Evolutionary conservation across 2,113 vertebrate species (phyloP), one percentile per base, ranked within the genome.

Genomic region (Panthera tigris): DNA sequence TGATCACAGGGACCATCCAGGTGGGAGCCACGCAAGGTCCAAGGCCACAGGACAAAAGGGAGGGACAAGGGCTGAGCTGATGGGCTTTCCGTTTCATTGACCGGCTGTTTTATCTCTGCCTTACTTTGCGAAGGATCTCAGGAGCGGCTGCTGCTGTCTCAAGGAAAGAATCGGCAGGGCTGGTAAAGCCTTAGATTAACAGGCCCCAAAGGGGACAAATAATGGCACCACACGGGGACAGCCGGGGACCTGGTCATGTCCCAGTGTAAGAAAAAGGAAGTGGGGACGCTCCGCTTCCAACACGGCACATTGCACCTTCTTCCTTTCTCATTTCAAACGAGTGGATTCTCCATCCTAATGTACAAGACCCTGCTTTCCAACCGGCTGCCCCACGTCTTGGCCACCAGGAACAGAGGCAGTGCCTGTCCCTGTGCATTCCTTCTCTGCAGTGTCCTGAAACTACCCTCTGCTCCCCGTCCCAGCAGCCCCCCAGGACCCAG

Each of bases 211-310:
- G 16, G 48, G 39, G 78, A 33, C 79, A 9, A 8, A 29, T 21
- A n/a, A 69, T 13, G 76, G 85, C 65, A 41, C 63, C 12, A 0
- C 9, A 1, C 1, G 7, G 52, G 33, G 1, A 14, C 8, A n/a
- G 79, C 41, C 0, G 0, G n/a, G 61, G 29, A 50, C 39, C 76
- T 10, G 65, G 74, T n/a, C 6, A 0, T 15, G 50, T 39, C 57
- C 80, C 0, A 12, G 15, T 14, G 31, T 10, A 11, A 9, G 27
- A 52, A 61, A 63, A 45, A 57, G 33, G 71, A 48, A 10, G 5
- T n/a, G 15, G 45, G 50, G 3, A 33, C 1, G 9, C 39, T 31
- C 41, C 14, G 66, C 45, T 63, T 48, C 33, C 21, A 45, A 18
- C 29, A 25, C 0, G 27, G 33, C 50, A 48, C 25, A 3, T 15